Percentiles rank a stretch among this genome's conserved stretches.
These are phyloP conservation scores for Notiomystis cincta DNA, from an alignment of 2,113 vertebrate genomes.

Conservation along the genomic window DNA sequence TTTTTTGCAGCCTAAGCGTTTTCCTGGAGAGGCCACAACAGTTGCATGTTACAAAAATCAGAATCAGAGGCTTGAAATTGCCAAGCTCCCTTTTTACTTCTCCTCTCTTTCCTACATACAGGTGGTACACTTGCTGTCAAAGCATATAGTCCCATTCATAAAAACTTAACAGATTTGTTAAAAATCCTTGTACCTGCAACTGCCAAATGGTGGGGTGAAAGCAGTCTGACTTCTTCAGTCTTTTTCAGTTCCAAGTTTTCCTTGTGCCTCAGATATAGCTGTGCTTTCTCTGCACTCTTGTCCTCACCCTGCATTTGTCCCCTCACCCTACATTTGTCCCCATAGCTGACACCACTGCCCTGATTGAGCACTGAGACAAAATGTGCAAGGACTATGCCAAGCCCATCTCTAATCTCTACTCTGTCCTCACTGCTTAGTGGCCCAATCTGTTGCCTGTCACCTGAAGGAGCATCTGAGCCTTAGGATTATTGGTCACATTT, in stretches of 20 bases:
- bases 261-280: neutral
- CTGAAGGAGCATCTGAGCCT: neutral
- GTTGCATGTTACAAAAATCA: neutral
- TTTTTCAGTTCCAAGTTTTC: neutral
- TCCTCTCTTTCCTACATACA: neutral
- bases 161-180: neutral
- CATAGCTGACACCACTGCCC: neutral
- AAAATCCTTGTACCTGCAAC: neutral
- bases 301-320: neutral
- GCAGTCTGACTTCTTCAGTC: neutral
- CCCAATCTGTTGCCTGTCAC: slow-evolving; percentile 18
- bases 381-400: neutral
- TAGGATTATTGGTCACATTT: slow-evolving; percentile 18
- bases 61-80: neutral
- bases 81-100: neutral
- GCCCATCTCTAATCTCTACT: neutral
- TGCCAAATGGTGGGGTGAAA: neutral
- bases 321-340: neutral
- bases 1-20: neutral
- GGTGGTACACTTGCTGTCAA: neutral
- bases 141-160: neutral
- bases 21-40: neutral
- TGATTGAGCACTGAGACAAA: neutral
- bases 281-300: neutral
- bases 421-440: neutral